Percentiles rank a stretch among this genome's conserved stretches.
phyloP scores from a whole-genome alignment of 2,113 vertebrate species.

The Pollachius pollachius region DNA sequence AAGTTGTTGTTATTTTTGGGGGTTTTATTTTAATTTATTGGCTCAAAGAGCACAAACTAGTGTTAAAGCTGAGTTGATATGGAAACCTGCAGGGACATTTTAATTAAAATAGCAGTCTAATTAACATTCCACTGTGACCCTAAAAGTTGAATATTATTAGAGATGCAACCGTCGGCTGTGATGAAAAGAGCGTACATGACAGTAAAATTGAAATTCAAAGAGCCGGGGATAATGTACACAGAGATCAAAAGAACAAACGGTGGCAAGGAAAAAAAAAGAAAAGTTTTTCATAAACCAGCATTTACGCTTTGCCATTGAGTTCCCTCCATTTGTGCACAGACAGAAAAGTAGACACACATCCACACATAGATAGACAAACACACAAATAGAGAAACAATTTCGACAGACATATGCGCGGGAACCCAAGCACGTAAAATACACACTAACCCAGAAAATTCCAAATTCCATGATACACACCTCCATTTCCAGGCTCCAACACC shows the following conservation, averaged over 20 bases:
- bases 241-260: constrained; percentile 83
- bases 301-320: neutral
- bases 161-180: constrained; percentile 73
- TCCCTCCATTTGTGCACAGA: constrained; percentile 5
- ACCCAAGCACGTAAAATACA: constrained; percentile 7
- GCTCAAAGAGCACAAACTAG: constrained; percentile 70
- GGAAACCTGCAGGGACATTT: constrained; percentile 80
- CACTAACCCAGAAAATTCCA: neutral
- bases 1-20: constrained; percentile 66
- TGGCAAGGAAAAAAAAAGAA: constrained; percentile 68
- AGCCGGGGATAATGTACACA: constrained; percentile 79
- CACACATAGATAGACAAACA: neutral
- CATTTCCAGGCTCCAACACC: too few species aligned
- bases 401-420: neutral
- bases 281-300: constrained; percentile 67
- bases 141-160: constrained; percentile 82
- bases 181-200: constrained; percentile 81
- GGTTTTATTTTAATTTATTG: constrained; percentile 66
- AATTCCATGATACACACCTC: too few species aligned
- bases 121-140: constrained; percentile 81
- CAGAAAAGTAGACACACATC: neutral
- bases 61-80: constrained; percentile 75
- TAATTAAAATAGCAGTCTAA: constrained; percentile 80
- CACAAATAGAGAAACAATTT: neutral
- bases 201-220: constrained; percentile 82